A percentile compares a stretch with the other conserved stretches of the same genome.
phyloP scores from a whole-genome alignment of 2,888 invertebrate genomes.

The Limnephilus rhombicus region DNA sequence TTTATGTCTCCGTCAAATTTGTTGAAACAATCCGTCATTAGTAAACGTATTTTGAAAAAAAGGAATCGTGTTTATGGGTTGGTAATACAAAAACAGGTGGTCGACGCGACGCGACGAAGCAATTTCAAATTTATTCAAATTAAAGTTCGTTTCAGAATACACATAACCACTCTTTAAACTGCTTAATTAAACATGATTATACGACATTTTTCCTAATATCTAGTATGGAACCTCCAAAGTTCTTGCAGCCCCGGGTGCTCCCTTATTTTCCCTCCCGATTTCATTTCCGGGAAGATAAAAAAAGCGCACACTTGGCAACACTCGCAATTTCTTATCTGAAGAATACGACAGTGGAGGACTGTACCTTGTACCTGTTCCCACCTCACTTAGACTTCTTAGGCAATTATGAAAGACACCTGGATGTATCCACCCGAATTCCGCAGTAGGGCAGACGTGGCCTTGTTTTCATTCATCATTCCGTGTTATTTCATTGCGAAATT shows the following conservation, averaged over 20 bases:
- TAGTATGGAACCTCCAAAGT: neutral
- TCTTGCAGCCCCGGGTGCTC: neutral
- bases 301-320: slow-evolving; percentile 26
- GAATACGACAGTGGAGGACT: neutral
- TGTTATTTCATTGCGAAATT: neutral
- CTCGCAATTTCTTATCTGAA: slow-evolving; percentile 26
- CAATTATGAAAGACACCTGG: slow-evolving; percentile 45
- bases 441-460: neutral
- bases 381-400: neutral
- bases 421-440: neutral
- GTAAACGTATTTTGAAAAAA: too few relatives aligned
- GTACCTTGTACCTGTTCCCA: neutral
- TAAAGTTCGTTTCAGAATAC: too few relatives aligned
- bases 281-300: slow-evolving; percentile 52
- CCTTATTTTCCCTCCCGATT: slow-evolving; percentile 46
- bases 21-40: too few relatives aligned
- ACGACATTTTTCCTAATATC: neutral
- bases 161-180: too few relatives aligned
- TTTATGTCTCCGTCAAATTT: too few relatives aligned
- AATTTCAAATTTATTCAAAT: too few relatives aligned
- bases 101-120: too few relatives aligned
- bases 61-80: too few relatives aligned
- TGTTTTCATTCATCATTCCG: neutral
- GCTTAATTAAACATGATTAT: neutral
- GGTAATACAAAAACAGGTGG: too few relatives aligned